A percentile compares a stretch with the other conserved stretches of the same genome.
These are phyloP conservation scores for Gambusia yucatana DNA, from an alignment of 2,797 vertebrate species.

Conservation along the genomic window DNA sequence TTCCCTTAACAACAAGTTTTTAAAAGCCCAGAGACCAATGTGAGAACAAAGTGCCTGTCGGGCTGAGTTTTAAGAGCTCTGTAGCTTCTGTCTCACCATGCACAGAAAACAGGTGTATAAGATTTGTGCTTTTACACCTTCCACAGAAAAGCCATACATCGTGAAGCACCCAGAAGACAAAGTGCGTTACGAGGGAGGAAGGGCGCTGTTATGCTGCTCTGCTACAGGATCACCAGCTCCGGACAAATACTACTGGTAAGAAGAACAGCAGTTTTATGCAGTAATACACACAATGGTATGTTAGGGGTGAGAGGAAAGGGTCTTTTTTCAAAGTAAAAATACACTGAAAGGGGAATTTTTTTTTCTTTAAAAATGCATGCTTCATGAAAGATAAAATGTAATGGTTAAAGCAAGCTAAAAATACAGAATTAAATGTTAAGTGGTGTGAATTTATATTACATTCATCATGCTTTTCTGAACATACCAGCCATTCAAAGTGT, in stretches of 20 bases:
- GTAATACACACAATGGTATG: neutral
- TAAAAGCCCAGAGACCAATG: slow-evolving; percentile 30
- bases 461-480: neutral
- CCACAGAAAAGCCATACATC: slow-evolving; percentile 91
- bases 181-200: slow-evolving; percentile 86
- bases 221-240: slow-evolving; percentile 88
- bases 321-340: neutral
- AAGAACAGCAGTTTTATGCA: neutral
- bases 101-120: slow-evolving; percentile 32
- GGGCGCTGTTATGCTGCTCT: slow-evolving; percentile 90
- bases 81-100: slow-evolving; percentile 39
- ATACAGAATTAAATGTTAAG: neutral
- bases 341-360: neutral
- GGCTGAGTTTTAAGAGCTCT: slow-evolving; percentile 57
- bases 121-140: slow-evolving; percentile 42
- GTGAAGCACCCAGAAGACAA: slow-evolving; percentile 90
- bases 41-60: slow-evolving; percentile 37
- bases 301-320: neutral
- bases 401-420: neutral
- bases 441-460: neutral
- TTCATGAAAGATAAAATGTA: neutral
- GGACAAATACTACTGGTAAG: slow-evolving; percentile 94
- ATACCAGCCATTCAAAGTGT: neutral
- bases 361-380: neutral
- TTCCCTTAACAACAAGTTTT: slow-evolving; percentile 53